Conservation (phyloP, 2,888 invertebrate genomes). For the Ypsolopha sequella region DNA sequence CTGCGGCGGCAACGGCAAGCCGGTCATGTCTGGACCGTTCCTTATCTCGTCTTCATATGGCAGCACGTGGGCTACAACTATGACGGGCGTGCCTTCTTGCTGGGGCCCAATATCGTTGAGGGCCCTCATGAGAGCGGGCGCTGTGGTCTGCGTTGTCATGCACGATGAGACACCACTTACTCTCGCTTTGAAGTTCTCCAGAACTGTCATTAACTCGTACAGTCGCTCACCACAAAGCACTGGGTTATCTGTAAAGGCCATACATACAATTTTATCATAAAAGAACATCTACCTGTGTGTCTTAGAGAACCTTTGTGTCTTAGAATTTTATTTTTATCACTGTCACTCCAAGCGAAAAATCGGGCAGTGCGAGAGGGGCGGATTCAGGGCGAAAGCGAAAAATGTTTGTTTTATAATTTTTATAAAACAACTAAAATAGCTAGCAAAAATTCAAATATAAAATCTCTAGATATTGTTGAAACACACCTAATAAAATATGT, state of each 20-base stretch:
- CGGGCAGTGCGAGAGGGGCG: too few species aligned
- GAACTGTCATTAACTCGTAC: conserved; percentile 76
- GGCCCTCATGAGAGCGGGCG: conserved; percentile 42
- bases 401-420: too few species aligned
- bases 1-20: conserved; percentile 23
- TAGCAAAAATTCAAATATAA: too few species aligned
- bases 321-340: too few species aligned
- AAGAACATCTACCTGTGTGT: background rate
- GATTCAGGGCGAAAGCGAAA: too few species aligned
- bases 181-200: conserved; percentile 80
- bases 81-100: conserved; percentile 31
- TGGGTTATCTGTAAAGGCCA: conserved; percentile 77
- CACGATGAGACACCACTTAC: conserved; percentile 77
- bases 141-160: conserved; percentile 36
- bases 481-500: too few species aligned
- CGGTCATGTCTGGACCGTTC: conserved; percentile 19
- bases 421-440: too few species aligned
- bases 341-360: too few species aligned
- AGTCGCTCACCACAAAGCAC: conserved; percentile 82
- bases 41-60: conserved; percentile 16
- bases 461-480: too few species aligned
- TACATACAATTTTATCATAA: background rate
- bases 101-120: conserved; percentile 44
- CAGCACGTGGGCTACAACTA: conserved; percentile 35
- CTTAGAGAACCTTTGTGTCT: too few species aligned